phyloP scores from a whole-genome alignment of 2,797 vertebrate species.

The Brachyalestes nurse region DNA sequence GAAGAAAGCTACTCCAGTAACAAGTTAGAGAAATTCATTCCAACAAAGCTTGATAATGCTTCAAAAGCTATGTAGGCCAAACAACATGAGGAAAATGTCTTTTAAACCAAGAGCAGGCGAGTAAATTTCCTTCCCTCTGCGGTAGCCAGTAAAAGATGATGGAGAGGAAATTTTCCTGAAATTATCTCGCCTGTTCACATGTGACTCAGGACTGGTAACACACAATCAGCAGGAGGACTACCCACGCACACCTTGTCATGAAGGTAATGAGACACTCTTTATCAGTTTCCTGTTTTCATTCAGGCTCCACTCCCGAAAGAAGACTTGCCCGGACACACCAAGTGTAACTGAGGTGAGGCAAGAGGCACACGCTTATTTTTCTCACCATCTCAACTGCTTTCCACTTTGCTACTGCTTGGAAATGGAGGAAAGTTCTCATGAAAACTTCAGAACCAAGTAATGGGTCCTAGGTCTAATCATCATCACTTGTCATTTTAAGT shows the following conservation, averaged over 20 bases:
- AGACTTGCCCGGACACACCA: conserved; percentile 13
- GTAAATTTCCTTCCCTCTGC: neutral
- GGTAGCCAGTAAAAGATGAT: neutral
- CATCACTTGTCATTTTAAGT: neutral
- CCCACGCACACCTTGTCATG: neutral
- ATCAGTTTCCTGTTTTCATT: conserved; percentile 62
- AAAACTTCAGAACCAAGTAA: neutral
- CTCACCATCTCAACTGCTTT: conserved; percentile 14
- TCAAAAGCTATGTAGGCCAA: neutral
- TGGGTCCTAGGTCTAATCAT: neutral
- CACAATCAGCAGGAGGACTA: neutral
- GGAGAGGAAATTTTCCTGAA: neutral
- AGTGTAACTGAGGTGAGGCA: conserved; percentile 23
- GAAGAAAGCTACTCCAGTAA: neutral
- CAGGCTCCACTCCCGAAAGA: conserved; percentile 53
- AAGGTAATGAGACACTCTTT: neutral
- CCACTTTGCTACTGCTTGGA: conserved; percentile 40
- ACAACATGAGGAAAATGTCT: neutral
- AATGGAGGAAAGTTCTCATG: neutral
- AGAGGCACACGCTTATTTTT: neutral
- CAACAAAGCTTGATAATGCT: neutral
- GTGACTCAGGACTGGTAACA: neutral
- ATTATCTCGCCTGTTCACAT: neutral
- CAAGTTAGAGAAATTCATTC: neutral
- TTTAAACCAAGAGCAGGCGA: neutral